These are phyloP conservation scores for Margaritifera margaritifera DNA, from an alignment of 2,888 invertebrate species.

Conservation along the genomic window DNA sequence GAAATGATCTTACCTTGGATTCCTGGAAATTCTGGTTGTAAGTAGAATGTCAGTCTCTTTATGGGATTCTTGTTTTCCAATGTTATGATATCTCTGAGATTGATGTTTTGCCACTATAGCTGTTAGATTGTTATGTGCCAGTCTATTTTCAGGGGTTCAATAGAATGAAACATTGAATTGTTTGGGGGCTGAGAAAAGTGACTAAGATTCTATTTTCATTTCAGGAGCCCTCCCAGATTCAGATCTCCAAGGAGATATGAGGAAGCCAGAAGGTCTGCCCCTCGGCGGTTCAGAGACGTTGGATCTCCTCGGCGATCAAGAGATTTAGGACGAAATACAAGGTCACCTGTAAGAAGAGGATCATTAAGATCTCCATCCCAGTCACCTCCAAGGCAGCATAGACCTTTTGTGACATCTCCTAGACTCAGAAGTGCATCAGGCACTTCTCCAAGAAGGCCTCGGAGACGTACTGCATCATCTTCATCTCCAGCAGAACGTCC, in stretches of 20 bases:
- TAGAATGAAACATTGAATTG: no score
- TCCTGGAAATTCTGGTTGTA: no score
- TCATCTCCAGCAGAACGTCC: slow-evolving; percentile 2
- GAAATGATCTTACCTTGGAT: no score
- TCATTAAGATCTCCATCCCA: not conserved
- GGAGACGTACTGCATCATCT: not conserved
- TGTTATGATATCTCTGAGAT: no score
- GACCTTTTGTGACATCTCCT: slow-evolving; percentile 6
- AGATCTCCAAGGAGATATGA: slow-evolving; percentile 17
- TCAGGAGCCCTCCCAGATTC: slow-evolving; percentile 25
- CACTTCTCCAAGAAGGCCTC: slow-evolving; percentile 8
- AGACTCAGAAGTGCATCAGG: slow-evolving; percentile 2
- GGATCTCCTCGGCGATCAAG: slow-evolving; percentile 2
- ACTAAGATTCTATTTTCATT: not conserved
- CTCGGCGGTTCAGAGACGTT: slow-evolving; percentile 3
- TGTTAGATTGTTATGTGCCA: no score
- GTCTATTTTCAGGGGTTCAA: no score
- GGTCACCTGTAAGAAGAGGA: slow-evolving; percentile 9
- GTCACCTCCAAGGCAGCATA: not conserved
- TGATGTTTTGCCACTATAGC: no score
- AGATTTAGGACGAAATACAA: not conserved
- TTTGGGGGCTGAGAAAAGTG: no score
- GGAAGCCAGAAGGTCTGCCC: slow-evolving; percentile 4
- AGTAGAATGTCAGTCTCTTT: no score
- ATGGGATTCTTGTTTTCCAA: no score